Evolutionary conservation across 2,797 vertebrate species (phyloP).

Genomic region (Hyperoplus immaculatus): DNA sequence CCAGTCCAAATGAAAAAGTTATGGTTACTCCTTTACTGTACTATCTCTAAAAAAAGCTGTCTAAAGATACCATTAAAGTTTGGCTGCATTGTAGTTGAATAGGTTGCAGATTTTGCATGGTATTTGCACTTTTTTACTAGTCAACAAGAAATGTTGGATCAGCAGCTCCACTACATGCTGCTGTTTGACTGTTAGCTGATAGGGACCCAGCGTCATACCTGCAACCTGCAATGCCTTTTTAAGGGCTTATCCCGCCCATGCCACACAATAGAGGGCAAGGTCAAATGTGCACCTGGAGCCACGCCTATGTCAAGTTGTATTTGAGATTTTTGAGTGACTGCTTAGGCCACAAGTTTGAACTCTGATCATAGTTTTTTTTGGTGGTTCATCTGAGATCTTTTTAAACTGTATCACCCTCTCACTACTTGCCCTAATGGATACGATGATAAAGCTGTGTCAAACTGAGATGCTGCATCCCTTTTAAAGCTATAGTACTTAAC

Average conservation of each 20-base stretch:
- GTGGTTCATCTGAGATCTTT: background rate
- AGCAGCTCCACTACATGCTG: background rate
- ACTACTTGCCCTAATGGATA: background rate
- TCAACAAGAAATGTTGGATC: background rate
- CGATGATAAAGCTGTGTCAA: background rate
- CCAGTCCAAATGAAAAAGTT: background rate
- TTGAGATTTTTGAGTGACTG: background rate
- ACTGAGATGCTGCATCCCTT: background rate
- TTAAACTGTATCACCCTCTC: background rate
- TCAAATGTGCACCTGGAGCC: background rate
- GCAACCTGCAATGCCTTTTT: background rate
- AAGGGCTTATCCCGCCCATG: background rate
- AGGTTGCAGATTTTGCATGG: background rate
- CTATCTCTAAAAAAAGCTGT: background rate
- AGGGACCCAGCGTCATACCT: background rate
- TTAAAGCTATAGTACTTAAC: too few species aligned
- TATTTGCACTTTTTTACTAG: background rate
- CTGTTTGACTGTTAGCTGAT: background rate
- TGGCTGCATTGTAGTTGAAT: background rate
- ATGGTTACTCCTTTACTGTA: background rate
- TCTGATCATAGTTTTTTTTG: background rate
- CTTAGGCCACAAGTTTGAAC: background rate
- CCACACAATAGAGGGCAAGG: background rate
- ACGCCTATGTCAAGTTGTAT: background rate
- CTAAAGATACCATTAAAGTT: background rate